Evolutionary conservation across 2,797 vertebrate species (phyloP).

Genomic region (Alectoris magna): DNA sequence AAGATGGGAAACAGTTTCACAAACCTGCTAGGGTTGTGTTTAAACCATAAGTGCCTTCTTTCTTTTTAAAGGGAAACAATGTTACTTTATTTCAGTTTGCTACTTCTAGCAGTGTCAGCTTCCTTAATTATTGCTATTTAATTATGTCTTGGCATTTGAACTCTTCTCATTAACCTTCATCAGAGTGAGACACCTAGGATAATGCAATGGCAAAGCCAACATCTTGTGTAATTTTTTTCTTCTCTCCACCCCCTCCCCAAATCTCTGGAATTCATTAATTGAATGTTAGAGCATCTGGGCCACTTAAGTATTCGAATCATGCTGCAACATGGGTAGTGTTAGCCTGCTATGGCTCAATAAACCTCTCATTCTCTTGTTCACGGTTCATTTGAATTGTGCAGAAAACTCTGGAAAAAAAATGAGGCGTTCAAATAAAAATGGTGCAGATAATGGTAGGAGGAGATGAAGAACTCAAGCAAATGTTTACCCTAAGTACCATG

Average conservation of each 20-base stretch:
- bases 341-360: conserved; percentile 73
- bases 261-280: conserved; percentile 71
- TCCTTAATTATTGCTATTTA: conserved; percentile 76
- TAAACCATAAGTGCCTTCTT: conserved; percentile 15
- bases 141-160: conserved; percentile 73
- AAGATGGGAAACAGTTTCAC: conserved; percentile 16
- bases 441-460: conserved; percentile 71
- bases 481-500: conserved; percentile 60
- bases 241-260: not conserved
- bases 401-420: conserved; percentile 62
- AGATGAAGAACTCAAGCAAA: conserved; percentile 68
- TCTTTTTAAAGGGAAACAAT: conserved; percentile 31
- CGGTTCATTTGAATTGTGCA: conserved; percentile 76
- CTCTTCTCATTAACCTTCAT: conserved; percentile 77
- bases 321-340: conserved; percentile 63
- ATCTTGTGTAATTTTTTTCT: conserved; percentile 33
- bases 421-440: conserved; percentile 60
- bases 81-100: conserved; percentile 33
- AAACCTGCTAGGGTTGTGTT: conserved; percentile 14
- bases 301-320: conserved; percentile 74
- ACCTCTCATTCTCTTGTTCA: conserved; percentile 71
- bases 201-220: conserved; percentile 60
- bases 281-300: conserved; percentile 70
- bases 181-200: conserved; percentile 61
- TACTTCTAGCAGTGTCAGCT: conserved; percentile 56